Evolutionary conservation across 2,888 invertebrate species (phyloP), one percentile per base, ranked within the genome.

Genomic region (Clivina fossor): DNA sequence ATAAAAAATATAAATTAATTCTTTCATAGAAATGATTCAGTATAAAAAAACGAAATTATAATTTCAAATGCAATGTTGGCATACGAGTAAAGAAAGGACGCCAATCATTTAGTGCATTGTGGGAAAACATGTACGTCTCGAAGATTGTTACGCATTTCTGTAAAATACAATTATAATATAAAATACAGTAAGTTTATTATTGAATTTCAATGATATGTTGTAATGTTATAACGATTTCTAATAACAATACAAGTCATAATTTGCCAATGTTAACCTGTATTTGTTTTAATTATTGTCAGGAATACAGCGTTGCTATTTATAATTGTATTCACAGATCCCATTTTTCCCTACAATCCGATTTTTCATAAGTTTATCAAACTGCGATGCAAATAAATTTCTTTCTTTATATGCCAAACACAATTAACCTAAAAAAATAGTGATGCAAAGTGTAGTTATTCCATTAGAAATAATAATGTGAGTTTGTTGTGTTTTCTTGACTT

Each of bases 81-180:
- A 67, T 58, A 61, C 57, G 61, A 68, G 69, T 33, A 55, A 55
- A 47, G 55, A 55, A 55, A 63, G 67, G 74, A 74, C 74, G 74
- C 74, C 68, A 71, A 68, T 61, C 67, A 65, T n/a, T n/a, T 65
- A 69, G 61, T 64, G 72, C 62, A 70, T 71, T 69, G 65, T 72
- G 72, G 72, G 72, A 69, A 65, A 66, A 69, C 67, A 73, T 71
- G 72, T 70, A 71, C 68, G 70, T 69, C 66, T 70, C 63, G 71
- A 71, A 71, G 71, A 66, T 68, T 66, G 66, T 66, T 68, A 62
- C 63, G 63, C 65, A 67, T 68, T 69, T 66, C 64, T 63, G 20
- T 47, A 55, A 55, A 55, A 37, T 55, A 38, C 30, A 55, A 55
- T 55, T 47, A 55, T 40, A 55, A 55, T 47, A 55, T 33, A 47